Conservation (phyloP, 2,888 invertebrate species). For the Molanna angustata region DNA sequence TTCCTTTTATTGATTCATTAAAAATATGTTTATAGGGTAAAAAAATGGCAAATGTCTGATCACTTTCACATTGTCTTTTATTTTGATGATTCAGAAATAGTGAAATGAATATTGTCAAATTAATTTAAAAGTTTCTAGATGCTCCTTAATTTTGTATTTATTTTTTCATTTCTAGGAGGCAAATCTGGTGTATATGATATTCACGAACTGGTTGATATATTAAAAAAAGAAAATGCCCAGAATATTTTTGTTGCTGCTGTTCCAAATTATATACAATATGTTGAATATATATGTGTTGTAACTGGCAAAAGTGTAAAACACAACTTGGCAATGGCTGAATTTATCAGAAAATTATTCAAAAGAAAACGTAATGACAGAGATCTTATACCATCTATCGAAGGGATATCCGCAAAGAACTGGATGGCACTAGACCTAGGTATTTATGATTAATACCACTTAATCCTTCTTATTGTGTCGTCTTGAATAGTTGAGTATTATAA, state of each 20-base stretch:
- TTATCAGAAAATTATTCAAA: constrained; percentile 74
- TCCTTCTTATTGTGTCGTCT: no score
- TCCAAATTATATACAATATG: constrained; percentile 72
- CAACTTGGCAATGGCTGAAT: constrained; percentile 69
- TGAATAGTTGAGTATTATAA: no score
- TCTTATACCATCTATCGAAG: constrained; percentile 72
- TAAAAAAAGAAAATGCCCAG: constrained; percentile 72
- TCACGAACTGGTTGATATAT: constrained; percentile 74
- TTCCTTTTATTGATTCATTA: no score
- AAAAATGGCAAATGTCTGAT: no score
- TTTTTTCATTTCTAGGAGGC: constrained; percentile 63
- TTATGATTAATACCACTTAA: no score
- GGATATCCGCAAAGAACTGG: constrained; percentile 75
- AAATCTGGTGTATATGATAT: constrained; percentile 82
- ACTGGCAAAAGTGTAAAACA: constrained; percentile 73
- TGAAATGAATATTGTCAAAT: no score
- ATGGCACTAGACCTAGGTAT: constrained; percentile 86
- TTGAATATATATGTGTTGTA: constrained; percentile 80
- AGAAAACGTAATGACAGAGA: constrained; percentile 64
- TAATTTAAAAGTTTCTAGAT: no score
- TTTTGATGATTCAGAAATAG: no score
- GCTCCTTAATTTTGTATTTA: no score
- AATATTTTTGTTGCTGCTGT: constrained; percentile 80
- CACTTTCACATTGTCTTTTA: no score
- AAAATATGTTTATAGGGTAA: no score